Conservation (phyloP, 1,140 invertebrate genomes). For the Caenorhabditis tropicalis region DNA sequence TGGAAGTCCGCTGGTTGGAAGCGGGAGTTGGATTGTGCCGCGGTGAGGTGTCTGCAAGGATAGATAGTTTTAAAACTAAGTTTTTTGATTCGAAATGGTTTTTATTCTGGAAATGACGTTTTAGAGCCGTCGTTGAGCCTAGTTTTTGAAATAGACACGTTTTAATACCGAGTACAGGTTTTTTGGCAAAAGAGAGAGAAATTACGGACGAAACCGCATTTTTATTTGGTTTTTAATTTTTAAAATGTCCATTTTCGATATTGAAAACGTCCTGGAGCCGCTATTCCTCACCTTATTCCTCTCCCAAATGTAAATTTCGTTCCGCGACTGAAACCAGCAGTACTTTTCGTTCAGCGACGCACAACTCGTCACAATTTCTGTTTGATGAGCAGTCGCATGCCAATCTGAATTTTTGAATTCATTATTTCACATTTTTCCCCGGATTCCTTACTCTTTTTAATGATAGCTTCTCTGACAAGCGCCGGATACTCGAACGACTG, state of each 20-base stretch:
- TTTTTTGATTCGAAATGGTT: background rate
- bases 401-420: background rate
- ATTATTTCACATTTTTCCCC: background rate
- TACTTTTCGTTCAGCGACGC: slow-evolving; percentile 1
- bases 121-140: too few species aligned
- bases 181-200: too few species aligned
- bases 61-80: too few species aligned
- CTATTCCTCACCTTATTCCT: background rate
- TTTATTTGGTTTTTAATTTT: too few species aligned
- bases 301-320: slow-evolving; percentile 27
- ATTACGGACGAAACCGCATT: too few species aligned
- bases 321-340: slow-evolving; percentile 1
- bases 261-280: too few species aligned
- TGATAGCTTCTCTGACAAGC: background rate
- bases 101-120: background rate
- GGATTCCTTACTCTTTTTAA: background rate
- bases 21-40: background rate
- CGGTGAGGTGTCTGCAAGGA: background rate
- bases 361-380: background rate
- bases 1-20: slow-evolving; percentile 1
- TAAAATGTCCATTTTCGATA: background rate
- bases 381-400: slow-evolving; percentile 1
- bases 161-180: too few species aligned
- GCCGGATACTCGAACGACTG: background rate
- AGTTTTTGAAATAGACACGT: too few species aligned